Conservation (phyloP, 2,113 vertebrate species). For the Spea multiplicata region DNA sequence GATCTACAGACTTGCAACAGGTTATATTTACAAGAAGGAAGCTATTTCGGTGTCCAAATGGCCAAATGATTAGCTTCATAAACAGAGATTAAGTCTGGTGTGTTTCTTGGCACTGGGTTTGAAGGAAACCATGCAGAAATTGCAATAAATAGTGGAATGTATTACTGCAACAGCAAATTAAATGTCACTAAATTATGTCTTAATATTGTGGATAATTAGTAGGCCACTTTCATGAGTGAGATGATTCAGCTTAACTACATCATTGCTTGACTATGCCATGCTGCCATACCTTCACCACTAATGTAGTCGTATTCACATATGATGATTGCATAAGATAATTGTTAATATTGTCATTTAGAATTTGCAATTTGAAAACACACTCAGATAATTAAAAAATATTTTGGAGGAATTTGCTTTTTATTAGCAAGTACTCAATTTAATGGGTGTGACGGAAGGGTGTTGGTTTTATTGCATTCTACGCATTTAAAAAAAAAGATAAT, state of each 20-base stretch:
- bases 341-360: neutral
- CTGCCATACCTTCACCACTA: no score
- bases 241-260: slow-evolving; percentile 3
- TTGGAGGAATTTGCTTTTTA: no score
- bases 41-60: slow-evolving; percentile 3
- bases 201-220: slow-evolving; percentile 27
- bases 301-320: no score
- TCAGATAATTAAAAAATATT: neutral
- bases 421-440: no score
- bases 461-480: no score
- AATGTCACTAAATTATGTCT: slow-evolving; percentile 21
- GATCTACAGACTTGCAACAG: neutral
- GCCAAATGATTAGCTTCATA: neutral
- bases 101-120: slow-evolving; percentile 34
- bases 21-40: neutral
- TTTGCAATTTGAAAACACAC: neutral
- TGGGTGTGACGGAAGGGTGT: no score
- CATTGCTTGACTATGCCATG: neutral
- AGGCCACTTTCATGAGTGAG: neutral
- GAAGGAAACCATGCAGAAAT: slow-evolving; percentile 17
- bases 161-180: slow-evolving; percentile 18
- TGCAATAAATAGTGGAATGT: neutral
- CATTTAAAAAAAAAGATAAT: no score
- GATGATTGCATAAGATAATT: no score
- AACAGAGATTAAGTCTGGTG: slow-evolving; percentile 20